Evolutionary conservation across 2,888 invertebrate genomes (phyloP), one percentile per base, ranked within the genome.

Genomic region (Allophyes oxyacanthae): DNA sequence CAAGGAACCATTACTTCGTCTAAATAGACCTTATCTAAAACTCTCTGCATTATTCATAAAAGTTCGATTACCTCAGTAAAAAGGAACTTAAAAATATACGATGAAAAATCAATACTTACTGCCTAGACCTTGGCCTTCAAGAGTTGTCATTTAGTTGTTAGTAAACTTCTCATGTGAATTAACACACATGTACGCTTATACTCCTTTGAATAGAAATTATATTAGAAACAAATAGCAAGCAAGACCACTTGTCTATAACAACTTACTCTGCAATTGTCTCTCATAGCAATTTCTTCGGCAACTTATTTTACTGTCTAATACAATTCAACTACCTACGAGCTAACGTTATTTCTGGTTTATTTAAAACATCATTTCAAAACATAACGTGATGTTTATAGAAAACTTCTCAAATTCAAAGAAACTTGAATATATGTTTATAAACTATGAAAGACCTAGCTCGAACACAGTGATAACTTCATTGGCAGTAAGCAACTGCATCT

Each of bases 401-500:
- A 62, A 74, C 75, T 65, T 75, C 79, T 85, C 84, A 63, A 72
- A 82, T 87, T 83, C 71, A 74, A 73, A 69, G 54, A 55, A 64
- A 76, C 40, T 61, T 48, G 64, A 72, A 60, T 42, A 49, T 57
- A 49, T 86, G 85, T 90, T 91, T 88, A 82, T 79, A 85, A 88
- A 88, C 79, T 70, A 69, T 61, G 46, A 20, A 46, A 57, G 43
- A 76, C 64, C 48, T 60, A 65, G 67, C 59, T 63, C 57, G 54
- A 68, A 45, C 50, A 55, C 62, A 52, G 43, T 46, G 61, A 51
- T 77, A 79, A 79, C 68, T 83, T 75, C 68, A 81, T 70, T 77
- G 40, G 43, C 57, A 68, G 65, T 70, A 77, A 58, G 75, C 62
- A 49, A 63, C 57, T 65, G 71, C 63, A 72, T 73, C 64, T 57